Percentiles rank a stretch among this genome's conserved stretches.
Evolutionary conservation across 1,140 invertebrate species (phyloP).

Genomic region (Papilio glaucus): DNA sequence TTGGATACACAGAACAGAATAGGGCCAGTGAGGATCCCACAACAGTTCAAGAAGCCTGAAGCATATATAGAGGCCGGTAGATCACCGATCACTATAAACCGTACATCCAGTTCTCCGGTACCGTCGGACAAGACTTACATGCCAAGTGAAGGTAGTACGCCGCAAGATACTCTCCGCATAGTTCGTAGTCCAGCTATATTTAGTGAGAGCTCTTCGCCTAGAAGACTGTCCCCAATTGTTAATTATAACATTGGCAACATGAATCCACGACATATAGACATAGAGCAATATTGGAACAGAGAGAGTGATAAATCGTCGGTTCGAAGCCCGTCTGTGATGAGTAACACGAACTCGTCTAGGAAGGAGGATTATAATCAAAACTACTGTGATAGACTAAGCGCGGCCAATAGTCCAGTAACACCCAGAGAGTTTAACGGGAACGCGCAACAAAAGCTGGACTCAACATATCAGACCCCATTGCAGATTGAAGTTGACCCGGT

Average conservation of each 20-base stretch:
- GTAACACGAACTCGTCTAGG: constrained; percentile 64
- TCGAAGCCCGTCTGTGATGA: constrained; percentile 62
- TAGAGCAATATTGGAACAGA: constrained; percentile 77
- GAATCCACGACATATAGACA: constrained; percentile 81
- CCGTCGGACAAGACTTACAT: constrained; percentile 47
- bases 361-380: constrained; percentile 78
- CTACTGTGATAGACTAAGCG: constrained; percentile 74
- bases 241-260: constrained; percentile 83
- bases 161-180: constrained; percentile 68
- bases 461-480: constrained; percentile 82
- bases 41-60: constrained; percentile 70
- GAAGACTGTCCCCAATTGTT: constrained; percentile 76
- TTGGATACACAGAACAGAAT: constrained; percentile 64
- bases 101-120: constrained; percentile 64
- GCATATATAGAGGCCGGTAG: constrained; percentile 52
- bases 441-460: constrained; percentile 59
- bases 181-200: constrained; percentile 73
- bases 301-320: constrained; percentile 69
- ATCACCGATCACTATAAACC: constrained; percentile 57
- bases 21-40: constrained; percentile 70
- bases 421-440: constrained; percentile 74
- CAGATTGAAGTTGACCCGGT: constrained; percentile 88
- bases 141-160: constrained; percentile 65
- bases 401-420: constrained; percentile 65
- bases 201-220: constrained; percentile 74